Percentiles rank a stretch among this genome's conserved stretches.
Evolutionary conservation across 1,140 invertebrate species (phyloP).

Genomic region (Drosophila tsacasi): DNA sequence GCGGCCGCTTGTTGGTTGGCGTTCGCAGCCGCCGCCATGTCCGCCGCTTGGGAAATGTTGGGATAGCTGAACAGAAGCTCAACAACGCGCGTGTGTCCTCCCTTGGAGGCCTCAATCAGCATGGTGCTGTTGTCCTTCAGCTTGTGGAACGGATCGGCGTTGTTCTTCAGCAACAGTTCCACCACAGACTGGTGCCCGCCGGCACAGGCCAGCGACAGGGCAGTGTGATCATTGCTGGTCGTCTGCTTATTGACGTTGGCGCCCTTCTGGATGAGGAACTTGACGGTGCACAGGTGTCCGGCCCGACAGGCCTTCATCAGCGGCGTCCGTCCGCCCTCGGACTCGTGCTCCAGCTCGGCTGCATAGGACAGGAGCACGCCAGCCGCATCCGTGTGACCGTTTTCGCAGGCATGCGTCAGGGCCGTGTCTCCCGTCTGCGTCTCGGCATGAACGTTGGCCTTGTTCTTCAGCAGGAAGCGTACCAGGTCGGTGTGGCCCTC

Average conservation of each 20-base stretch:
- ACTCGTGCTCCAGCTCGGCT: constrained; percentile 97
- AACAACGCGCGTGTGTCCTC: constrained; percentile 97
- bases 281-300: constrained; percentile 99
- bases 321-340: constrained; percentile 97
- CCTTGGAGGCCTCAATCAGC: constrained; percentile 99
- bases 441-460: constrained; percentile 96
- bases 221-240: constrained; percentile 99
- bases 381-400: constrained; percentile 97
- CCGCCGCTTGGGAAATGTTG: constrained; percentile 86
- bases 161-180: constrained; percentile 94
- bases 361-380: constrained; percentile 95
- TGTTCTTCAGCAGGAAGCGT: constrained; percentile 92
- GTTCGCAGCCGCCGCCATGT: constrained; percentile 67
- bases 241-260: constrained; percentile 98
- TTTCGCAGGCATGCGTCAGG: constrained; percentile 98
- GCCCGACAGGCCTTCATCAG: constrained; percentile 99
- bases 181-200: constrained; percentile 97
- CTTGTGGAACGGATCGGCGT: constrained; percentile 98
- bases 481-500: constrained; percentile 98
- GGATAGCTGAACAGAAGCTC: constrained; percentile 97
- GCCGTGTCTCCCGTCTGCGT: constrained; percentile 98
- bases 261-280: constrained; percentile 96
- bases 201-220: constrained; percentile 98
- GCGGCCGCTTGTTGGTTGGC: constrained; percentile 62
- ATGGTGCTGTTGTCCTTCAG: constrained; percentile 99